Evolutionary conservation across 2,888 invertebrate species (phyloP).

Genomic region (Galeopsomyia nigrocyanea): DNA sequence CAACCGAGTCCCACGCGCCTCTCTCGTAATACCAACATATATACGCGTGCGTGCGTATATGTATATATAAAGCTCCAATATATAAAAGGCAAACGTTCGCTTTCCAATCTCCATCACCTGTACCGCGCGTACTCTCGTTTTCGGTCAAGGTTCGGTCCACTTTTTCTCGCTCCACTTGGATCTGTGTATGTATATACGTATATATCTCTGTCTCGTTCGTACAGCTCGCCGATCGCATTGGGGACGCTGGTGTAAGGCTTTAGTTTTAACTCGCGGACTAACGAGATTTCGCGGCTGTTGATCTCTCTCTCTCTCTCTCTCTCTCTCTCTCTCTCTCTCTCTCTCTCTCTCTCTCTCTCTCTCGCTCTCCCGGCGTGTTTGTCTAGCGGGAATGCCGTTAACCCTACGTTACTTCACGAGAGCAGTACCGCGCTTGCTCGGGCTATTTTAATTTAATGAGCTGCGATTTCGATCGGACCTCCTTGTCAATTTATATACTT

Average conservation of each 20-base stretch:
- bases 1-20: neutral
- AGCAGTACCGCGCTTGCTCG: too few species aligned
- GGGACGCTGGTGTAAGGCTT: too few species aligned
- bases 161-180: constrained; percentile 42
- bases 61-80: too few species aligned
- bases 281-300: constrained; percentile 26
- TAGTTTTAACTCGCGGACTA: neutral
- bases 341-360: too few species aligned
- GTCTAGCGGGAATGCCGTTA: neutral
- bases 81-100: neutral
- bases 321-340: constrained; percentile 10
- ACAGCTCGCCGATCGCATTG: neutral
- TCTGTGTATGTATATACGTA: neutral
- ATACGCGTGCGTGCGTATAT: too few species aligned
- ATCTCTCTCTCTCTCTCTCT: constrained; percentile 1
- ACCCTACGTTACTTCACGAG: too few species aligned
- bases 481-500: too few species aligned
- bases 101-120: neutral
- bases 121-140: constrained; percentile 48
- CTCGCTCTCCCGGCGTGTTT: neutral
- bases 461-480: too few species aligned
- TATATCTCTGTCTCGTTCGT: neutral
- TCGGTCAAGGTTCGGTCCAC: constrained; percentile 54
- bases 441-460: too few species aligned
- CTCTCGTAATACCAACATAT: neutral